Conservation (phyloP, 2,113 vertebrate species). For the Muntiacus muntjak region DNA sequence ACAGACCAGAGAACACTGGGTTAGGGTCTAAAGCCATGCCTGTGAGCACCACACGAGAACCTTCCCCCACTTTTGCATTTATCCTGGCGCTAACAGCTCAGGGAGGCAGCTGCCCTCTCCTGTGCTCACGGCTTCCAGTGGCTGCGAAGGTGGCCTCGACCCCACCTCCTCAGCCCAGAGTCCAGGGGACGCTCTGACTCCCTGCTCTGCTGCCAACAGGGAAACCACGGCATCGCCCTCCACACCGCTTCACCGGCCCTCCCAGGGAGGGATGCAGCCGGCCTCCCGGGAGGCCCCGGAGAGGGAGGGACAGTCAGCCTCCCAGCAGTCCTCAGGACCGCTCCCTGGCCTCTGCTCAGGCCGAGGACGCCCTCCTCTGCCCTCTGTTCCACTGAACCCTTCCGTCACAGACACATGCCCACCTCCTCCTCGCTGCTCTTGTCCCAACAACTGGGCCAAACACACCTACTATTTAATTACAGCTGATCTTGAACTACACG, state of each 20-base stretch:
- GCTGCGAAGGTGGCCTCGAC: not conserved
- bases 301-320: too few species aligned
- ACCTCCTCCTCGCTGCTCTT: not conserved
- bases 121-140: fast-evolving
- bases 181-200: not conserved
- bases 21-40: not conserved
- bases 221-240: too few species aligned
- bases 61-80: not conserved
- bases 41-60: not conserved
- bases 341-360: not conserved
- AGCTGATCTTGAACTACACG: not conserved
- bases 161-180: not conserved
- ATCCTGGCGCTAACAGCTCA: not conserved
- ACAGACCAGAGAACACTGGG: not conserved
- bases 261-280: fast-evolving
- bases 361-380: not conserved
- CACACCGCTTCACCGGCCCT: not conserved
- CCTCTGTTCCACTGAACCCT: not conserved
- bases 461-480: not conserved
- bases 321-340: not conserved
- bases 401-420: not conserved
- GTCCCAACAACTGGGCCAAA: not conserved
- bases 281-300: not conserved
- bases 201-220: not conserved
- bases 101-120: too few species aligned